Percentiles rank a stretch among this genome's conserved stretches.
phyloP scores from a whole-genome alignment of 2,888 invertebrate species.

The Proisotoma minuta region DNA sequence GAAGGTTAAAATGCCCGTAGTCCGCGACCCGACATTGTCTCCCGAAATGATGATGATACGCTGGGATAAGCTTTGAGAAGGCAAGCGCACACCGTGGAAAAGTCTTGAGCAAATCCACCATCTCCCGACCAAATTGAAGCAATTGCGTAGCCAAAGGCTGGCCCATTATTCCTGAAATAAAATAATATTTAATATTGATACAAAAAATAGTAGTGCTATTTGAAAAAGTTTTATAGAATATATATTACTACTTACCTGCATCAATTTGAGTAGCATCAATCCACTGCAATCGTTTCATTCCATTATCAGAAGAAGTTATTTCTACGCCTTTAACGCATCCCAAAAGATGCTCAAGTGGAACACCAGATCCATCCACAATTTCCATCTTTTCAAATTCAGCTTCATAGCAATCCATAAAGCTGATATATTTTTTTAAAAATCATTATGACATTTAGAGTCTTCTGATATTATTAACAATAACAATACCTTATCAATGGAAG shows the following conservation, averaged over 20 bases:
- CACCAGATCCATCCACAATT: slow-evolving; percentile 60
- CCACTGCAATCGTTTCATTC: slow-evolving; percentile 58
- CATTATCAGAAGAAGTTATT: slow-evolving; percentile 54
- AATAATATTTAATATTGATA: neutral
- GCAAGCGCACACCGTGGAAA: slow-evolving; percentile 76
- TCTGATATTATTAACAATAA: neutral
- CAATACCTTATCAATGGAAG: slow-evolving; percentile 71
- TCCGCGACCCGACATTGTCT: slow-evolving; percentile 91
- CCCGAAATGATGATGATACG: slow-evolving; percentile 94
- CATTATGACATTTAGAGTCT: neutral
- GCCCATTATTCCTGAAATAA: neutral
- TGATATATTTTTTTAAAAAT: slow-evolving; percentile 49
- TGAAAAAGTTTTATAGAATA: neutral
- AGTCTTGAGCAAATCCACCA: slow-evolving; percentile 76
- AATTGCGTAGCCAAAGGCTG: slow-evolving; percentile 55
- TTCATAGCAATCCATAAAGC: slow-evolving; percentile 76
- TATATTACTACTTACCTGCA: slow-evolving; percentile 11
- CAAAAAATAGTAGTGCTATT: no score
- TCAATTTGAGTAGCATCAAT: slow-evolving; percentile 34
- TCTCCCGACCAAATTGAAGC: slow-evolving; percentile 76
- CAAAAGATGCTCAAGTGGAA: slow-evolving; percentile 83
- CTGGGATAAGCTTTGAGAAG: slow-evolving; percentile 82
- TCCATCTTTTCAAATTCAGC: slow-evolving; percentile 63
- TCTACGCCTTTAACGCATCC: slow-evolving; percentile 73
- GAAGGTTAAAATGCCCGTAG: slow-evolving; percentile 90